phyloP scores from a whole-genome alignment of 2,113 vertebrate genomes.

The Petromus typicus region DNA sequence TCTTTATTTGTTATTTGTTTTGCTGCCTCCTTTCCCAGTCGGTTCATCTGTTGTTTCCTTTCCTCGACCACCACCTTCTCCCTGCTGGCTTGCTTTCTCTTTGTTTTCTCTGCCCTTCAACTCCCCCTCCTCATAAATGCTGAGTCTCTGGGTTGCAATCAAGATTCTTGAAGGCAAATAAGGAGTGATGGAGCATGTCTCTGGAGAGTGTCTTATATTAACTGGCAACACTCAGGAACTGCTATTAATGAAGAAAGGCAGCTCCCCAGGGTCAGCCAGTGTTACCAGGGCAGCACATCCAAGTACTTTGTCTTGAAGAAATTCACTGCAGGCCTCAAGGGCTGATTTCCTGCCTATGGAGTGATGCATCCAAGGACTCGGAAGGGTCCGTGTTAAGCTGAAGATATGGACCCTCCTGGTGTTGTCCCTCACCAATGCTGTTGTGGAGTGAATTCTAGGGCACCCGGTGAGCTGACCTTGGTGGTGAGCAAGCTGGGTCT shows the following conservation, averaged over 20 bases:
- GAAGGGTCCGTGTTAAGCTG: background rate
- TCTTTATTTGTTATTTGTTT: background rate
- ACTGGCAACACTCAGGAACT: slow-evolving; percentile 60
- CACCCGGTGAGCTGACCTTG: background rate
- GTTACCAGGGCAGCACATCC: background rate
- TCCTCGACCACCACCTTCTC: background rate
- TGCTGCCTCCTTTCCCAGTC: background rate
- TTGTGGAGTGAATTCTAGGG: fast-evolving
- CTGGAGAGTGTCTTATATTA: slow-evolving; percentile 67
- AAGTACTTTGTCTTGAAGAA: background rate
- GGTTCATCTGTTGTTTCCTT: background rate
- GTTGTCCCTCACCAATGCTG: fast-evolving
- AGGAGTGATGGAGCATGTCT: slow-evolving; percentile 70
- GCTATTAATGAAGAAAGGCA: slow-evolving; percentile 61
- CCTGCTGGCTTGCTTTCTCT: background rate
- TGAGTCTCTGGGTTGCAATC: slow-evolving; percentile 50
- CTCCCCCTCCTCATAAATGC: background rate
- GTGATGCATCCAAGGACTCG: background rate
- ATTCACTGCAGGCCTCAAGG: background rate
- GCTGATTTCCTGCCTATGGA: background rate
- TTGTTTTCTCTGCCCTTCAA: background rate
- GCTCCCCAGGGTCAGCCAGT: slow-evolving; percentile 22
- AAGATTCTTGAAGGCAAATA: slow-evolving; percentile 67
- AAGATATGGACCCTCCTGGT: background rate
- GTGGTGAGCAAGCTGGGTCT: background rate